These are phyloP conservation scores for Limulus polyphemus DNA, from an alignment of 2,888 invertebrate genomes.

Conservation along the genomic window DNA sequence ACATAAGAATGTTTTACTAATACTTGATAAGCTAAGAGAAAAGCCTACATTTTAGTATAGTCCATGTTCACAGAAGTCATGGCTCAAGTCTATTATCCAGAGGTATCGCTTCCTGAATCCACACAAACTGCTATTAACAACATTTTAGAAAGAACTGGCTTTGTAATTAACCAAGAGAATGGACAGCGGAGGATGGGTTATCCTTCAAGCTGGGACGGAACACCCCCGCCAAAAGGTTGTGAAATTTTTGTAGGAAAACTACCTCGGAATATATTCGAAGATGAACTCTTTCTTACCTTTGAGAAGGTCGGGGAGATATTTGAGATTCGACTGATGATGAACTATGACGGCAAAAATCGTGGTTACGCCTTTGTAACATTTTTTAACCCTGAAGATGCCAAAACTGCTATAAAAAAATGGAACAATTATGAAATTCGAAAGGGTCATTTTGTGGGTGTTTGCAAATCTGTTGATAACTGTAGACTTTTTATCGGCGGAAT, in stretches of 20 bases:
- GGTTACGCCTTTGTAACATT: constrained; percentile 65
- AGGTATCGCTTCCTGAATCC: constrained; percentile 18
- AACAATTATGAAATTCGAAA: constrained; percentile 55
- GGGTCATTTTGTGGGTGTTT: constrained; percentile 55
- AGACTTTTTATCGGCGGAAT: constrained; percentile 62
- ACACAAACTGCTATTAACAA: constrained; percentile 7
- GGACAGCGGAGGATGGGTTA: constrained; percentile 58
- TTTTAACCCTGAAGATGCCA: constrained; percentile 47
- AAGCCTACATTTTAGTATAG: no score
- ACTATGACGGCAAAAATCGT: constrained; percentile 60
- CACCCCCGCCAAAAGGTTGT: constrained; percentile 49
- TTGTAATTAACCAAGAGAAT: constrained; percentile 54
- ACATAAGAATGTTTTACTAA: no score
- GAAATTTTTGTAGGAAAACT: constrained; percentile 69
- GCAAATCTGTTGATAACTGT: constrained; percentile 67
- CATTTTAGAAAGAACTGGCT: constrained; percentile 30
- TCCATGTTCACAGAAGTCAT: no score
- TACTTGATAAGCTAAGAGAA: no score
- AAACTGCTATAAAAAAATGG: constrained; percentile 49
- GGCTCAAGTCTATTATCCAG: no score
- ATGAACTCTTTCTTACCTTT: constrained; percentile 60
- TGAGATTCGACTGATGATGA: constrained; percentile 57
- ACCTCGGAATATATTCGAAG: constrained; percentile 62
- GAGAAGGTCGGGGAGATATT: constrained; percentile 52
- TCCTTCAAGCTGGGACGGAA: constrained; percentile 45